Evolutionary conservation across 23 tunicate species (phyloP).

Genomic region (Trididemnum clinides): DNA sequence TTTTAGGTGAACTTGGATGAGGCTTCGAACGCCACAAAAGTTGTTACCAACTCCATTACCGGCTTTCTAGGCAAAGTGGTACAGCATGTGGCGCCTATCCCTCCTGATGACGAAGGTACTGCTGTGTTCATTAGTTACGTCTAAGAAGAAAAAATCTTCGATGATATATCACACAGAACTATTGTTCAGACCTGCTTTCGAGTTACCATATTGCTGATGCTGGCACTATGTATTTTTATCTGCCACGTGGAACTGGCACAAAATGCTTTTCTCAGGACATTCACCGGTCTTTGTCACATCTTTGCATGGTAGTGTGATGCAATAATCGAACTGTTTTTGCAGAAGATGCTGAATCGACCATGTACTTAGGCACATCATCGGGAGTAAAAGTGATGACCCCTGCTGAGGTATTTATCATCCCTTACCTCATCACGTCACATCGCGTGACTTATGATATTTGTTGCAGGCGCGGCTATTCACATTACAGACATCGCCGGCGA

Average conservation of each 20-base stretch:
- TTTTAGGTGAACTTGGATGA: slow-evolving; percentile 77
- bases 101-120: slow-evolving; percentile 70
- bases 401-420: slow-evolving; percentile 46
- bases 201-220: no score
- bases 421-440: background rate
- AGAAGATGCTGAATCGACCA: slow-evolving; percentile 59
- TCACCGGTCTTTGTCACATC: no score
- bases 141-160: no score
- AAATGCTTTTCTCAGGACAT: no score
- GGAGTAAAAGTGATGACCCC: slow-evolving; percentile 78
- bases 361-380: slow-evolving; percentile 67
- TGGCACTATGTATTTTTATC: no score
- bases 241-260: no score
- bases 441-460: slow-evolving; percentile 75
- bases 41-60: slow-evolving; percentile 60
- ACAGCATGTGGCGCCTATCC: slow-evolving; percentile 68
- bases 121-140: no score
- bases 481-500: slow-evolving; percentile 83
- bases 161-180: no score
- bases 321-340: slow-evolving; percentile 14
- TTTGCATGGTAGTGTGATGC: no score
- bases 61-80: slow-evolving; percentile 82
- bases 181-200: no score
- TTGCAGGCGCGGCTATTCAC: slow-evolving; percentile 87
- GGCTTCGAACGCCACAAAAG: slow-evolving; percentile 72